These are phyloP conservation scores for Crocidura indochinensis DNA, from an alignment of 2,797 vertebrate genomes.

Conservation along the genomic window DNA sequence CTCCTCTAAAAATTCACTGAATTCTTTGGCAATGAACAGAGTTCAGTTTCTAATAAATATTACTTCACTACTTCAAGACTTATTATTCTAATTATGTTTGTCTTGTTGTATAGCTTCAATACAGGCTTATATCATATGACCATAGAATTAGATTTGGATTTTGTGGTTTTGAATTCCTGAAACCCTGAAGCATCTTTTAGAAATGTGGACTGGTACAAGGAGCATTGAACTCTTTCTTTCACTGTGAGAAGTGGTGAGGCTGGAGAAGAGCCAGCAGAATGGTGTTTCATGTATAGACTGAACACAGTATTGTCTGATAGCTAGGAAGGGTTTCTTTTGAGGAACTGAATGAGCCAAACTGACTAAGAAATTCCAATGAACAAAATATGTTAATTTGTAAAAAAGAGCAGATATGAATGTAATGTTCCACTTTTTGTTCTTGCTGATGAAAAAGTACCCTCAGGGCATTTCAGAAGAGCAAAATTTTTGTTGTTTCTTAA, in stretches of 20 bases:
- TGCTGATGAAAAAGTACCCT: conserved; percentile 35
- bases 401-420: not conserved
- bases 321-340: not conserved
- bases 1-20: conserved; percentile 2
- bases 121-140: not conserved
- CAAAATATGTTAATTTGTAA: conserved; percentile 2
- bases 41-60: conserved; percentile 29
- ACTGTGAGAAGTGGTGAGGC: not conserved
- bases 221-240: not conserved
- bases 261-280: not conserved
- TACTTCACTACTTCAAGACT: not conserved
- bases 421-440: conserved; percentile 6
- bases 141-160: not conserved
- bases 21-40: not conserved
- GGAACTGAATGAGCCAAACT: not conserved
- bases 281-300: not conserved
- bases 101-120: not conserved
- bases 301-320: not conserved
- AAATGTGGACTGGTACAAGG: not conserved
- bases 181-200: not conserved
- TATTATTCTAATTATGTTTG: not conserved
- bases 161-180: not conserved
- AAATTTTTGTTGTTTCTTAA: conserved; percentile 66
- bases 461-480: not conserved
- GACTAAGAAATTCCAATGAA: not conserved